Evolutionary conservation across 2,888 invertebrate genomes (phyloP).

Genomic region (Ctenicera cuprea): DNA sequence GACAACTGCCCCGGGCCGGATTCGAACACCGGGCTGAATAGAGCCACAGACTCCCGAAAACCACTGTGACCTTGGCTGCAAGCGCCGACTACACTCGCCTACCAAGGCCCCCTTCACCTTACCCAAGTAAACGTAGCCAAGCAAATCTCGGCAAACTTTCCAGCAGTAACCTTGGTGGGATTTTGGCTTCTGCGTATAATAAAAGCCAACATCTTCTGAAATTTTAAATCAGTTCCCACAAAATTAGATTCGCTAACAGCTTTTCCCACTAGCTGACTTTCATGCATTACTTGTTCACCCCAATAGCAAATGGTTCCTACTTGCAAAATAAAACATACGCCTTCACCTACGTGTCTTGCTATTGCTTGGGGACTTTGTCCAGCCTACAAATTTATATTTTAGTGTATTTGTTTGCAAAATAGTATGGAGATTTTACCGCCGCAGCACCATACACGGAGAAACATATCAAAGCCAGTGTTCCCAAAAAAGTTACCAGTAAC

Average conservation of each 20-base stretch:
- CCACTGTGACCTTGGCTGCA: no score
- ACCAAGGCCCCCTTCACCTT: no score
- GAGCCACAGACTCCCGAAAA: no score
- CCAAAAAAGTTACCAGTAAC: constrained; percentile 17
- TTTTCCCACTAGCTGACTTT: constrained; percentile 7
- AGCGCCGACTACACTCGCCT: no score
- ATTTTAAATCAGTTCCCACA: constrained; percentile 15
- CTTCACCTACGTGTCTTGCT: neutral
- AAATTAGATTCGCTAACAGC: constrained; percentile 2
- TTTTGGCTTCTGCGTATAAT: constrained; percentile 13
- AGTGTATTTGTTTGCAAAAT: neutral
- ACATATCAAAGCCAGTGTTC: constrained; percentile 9
- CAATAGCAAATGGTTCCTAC: constrained; percentile 13
- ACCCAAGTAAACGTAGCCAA: constrained; percentile 10
- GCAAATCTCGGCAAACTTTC: constrained; percentile 3
- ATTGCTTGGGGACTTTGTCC: neutral
- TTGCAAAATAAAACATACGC: neutral
- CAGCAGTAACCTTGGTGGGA: neutral
- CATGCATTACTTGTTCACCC: constrained; percentile 18
- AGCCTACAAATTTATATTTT: neutral
- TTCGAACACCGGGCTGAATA: no score
- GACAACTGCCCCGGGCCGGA: no score
- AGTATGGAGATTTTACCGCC: neutral
- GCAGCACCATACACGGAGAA: neutral
- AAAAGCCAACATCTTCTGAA: constrained; percentile 11